Percentiles rank a stretch among this genome's conserved stretches.
Conservation (phyloP, 2,797 vertebrate genomes). For the Simalia tracyae region DNA sequence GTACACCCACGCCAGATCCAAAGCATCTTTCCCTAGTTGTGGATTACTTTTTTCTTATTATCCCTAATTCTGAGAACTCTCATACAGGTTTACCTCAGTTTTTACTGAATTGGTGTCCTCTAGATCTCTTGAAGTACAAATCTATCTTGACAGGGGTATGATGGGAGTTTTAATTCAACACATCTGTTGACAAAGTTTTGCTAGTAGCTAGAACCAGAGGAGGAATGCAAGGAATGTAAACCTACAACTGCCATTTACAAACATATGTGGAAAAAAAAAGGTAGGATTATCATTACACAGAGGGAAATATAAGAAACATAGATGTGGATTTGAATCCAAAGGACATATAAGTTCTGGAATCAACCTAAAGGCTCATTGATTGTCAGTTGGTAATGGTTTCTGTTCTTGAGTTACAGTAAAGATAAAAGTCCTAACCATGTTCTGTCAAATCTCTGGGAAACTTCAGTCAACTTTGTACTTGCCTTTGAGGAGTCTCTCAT, state of each 20-base stretch:
- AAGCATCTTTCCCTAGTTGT: background rate
- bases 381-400: background rate
- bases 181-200: background rate
- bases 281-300: background rate
- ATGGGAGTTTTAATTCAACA: background rate
- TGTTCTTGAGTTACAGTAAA: background rate
- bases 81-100: background rate
- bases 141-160: background rate
- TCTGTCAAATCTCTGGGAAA: background rate
- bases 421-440: background rate
- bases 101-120: background rate
- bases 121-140: background rate
- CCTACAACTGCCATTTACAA: background rate
- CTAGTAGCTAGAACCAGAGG: background rate
- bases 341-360: background rate
- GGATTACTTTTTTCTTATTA: background rate
- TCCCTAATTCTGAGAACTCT: background rate
- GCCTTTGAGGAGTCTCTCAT: background rate
- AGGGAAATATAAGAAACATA: background rate
- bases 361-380: background rate
- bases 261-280: background rate
- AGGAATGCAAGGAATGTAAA: background rate
- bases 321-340: background rate
- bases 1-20: background rate
- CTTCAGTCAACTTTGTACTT: background rate